These are phyloP conservation scores for Huso huso DNA, from an alignment of 2,797 vertebrate genomes.

Conservation along the genomic window DNA sequence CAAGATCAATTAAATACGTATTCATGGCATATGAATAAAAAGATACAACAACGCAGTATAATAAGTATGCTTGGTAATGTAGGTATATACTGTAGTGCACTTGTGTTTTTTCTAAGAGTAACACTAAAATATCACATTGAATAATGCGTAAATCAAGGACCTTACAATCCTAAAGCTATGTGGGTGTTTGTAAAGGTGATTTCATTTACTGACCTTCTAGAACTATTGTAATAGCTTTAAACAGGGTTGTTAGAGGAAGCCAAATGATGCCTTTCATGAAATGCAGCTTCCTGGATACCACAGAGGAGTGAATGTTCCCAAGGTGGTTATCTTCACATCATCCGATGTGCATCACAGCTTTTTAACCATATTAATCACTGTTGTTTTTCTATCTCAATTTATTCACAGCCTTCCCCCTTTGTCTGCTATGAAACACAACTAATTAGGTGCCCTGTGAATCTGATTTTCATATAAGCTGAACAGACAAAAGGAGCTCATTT, in stretches of 20 bases:
- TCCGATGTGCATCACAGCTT: conserved; percentile 56
- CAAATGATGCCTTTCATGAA: background rate
- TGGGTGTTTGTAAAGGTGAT: background rate
- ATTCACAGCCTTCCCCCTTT: conserved; percentile 62
- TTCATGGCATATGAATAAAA: too few relatives aligned
- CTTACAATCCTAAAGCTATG: background rate
- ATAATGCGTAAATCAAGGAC: background rate
- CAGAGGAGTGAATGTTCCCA: conserved; percentile 35
- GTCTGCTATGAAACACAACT: conserved; percentile 67
- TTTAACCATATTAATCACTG: conserved; percentile 67
- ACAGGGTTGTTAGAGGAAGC: conserved; percentile 1
- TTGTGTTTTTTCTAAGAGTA: too few relatives aligned
- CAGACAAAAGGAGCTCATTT: too few relatives aligned
- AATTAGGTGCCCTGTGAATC: conserved; percentile 65
- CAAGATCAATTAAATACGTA: too few relatives aligned
- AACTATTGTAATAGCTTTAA: conserved; percentile 5
- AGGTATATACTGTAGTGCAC: too few relatives aligned
- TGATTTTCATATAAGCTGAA: conserved; percentile 63
- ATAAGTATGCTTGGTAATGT: too few relatives aligned
- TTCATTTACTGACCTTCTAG: background rate
- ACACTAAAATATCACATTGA: background rate
- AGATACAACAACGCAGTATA: too few relatives aligned
- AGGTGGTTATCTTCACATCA: conserved; percentile 32
- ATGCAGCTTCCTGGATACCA: background rate
- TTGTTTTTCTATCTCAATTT: conserved; percentile 59